phyloP scores from a whole-genome alignment of 2,888 invertebrate genomes.

The Campoletis raptor region DNA sequence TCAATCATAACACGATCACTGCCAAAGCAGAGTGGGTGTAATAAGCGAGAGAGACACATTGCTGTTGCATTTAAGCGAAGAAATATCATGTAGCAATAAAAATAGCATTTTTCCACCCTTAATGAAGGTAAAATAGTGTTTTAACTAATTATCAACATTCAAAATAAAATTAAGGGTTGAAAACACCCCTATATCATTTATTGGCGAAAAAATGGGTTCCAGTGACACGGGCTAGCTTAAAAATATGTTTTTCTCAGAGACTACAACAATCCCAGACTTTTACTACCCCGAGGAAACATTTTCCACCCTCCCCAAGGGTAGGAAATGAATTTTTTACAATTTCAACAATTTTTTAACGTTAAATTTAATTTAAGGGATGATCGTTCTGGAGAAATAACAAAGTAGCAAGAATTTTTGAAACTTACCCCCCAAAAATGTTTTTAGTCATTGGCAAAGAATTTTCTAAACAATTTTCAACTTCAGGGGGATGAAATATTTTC shows the following conservation, averaged over 20 bases:
- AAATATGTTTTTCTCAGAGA: not conserved
- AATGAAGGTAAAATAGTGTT: not conserved
- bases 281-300: not conserved
- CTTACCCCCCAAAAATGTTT: not conserved
- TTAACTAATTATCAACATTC: not conserved
- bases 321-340: not conserved
- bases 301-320: not conserved
- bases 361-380: not conserved
- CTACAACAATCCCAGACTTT: not conserved
- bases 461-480: conserved; percentile 59
- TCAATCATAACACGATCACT: conserved; percentile 81
- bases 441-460: conserved; percentile 62
- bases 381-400: not conserved
- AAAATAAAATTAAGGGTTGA: not conserved
- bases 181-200: not conserved
- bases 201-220: not conserved
- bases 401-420: not conserved
- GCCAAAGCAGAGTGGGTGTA: conserved; percentile 40
- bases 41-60: conserved; percentile 35
- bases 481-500: conserved; percentile 56
- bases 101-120: not conserved
- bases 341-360: not conserved
- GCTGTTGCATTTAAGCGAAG: conserved; percentile 3
- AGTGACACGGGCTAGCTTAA: not conserved
- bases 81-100: conserved; percentile 35